Evolutionary conservation across 2,113 vertebrate species (phyloP), one percentile per base, ranked within the genome.

Genomic region (Limanda limanda): DNA sequence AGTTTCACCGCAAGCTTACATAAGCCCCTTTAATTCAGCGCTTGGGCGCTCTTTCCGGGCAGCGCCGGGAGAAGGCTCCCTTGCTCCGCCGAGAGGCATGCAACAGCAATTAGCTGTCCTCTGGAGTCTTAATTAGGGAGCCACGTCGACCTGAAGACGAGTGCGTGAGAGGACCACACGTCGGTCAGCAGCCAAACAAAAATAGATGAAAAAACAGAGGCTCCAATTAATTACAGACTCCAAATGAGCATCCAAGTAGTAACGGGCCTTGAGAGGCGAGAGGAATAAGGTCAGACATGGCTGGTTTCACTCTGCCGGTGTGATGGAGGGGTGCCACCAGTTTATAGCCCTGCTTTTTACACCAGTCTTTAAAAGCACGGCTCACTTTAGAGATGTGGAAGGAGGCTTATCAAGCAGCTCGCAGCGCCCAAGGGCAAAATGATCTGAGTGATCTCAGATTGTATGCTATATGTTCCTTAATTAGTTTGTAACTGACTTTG

Each of bases 81-180:
- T 86, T 57, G 80, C 89, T 91, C 87, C 79, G 78, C 91, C 56
- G 85, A 91, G 89, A 93, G 92, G 92, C 94, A 93, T 85, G 92
- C 91, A 92, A 91, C 91, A 70, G 92, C 93, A 94, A 94, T 94
- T 95, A 95, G 89, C 76, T 76, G 24, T 89, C 92, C 94, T 95
- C 93, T 94, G 92, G 94, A 95, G 94, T 94, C 93, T 94, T 95
- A 93, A 95, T 95, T 95, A 95, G 91, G 84, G 71, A 93, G 90
- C 90, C 88, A 83, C 89, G 86, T 91, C 88, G 91, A 94, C 93
- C 94, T 92, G 91, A 81, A 93, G 93, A 93, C 68, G 89, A 82
- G 81, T 51, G 85, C 81, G 78, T 80, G 86, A 88, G 90, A 94
- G 89, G 90, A 92, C 93, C 88, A 86, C 84, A 85, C 83, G 89